A percentile compares a stretch with the other conserved stretches of the same genome.
These are phyloP conservation scores for Leptinotarsa undecemlineata DNA, from an alignment of 1,140 invertebrate species.

Conservation along the genomic window DNA sequence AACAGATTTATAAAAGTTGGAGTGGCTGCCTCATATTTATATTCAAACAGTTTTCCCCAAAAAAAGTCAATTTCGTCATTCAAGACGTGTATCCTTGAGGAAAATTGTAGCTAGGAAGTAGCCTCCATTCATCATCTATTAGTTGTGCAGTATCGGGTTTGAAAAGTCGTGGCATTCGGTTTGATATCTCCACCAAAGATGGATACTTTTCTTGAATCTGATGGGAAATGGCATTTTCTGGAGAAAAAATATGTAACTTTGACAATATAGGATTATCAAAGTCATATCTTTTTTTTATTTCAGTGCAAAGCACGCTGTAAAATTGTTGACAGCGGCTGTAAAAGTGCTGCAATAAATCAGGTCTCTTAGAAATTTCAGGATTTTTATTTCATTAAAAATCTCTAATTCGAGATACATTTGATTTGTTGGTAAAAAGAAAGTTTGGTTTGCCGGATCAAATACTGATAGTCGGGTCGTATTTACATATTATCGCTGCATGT, in stretches of 20 bases:
- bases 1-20: slow-evolving; percentile 13
- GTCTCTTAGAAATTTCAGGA: slow-evolving; percentile 7
- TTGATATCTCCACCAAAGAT: neutral
- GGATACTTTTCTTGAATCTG: slow-evolving; percentile 11
- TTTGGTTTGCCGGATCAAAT: slow-evolving; percentile 12
- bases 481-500: slow-evolving; percentile 2
- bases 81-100: slow-evolving; percentile 1
- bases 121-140: slow-evolving; percentile 19
- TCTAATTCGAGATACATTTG: slow-evolving; percentile 17
- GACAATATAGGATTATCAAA: no score
- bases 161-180: neutral
- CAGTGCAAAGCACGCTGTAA: slow-evolving; percentile 2
- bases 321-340: no score
- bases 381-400: slow-evolving; percentile 17
- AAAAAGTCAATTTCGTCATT: neutral
- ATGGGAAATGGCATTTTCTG: no score
- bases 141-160: slow-evolving; percentile 6
- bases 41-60: neutral
- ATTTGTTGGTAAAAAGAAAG: slow-evolving; percentile 16
- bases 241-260: no score
- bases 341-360: slow-evolving; percentile 16
- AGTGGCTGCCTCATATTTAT: neutral
- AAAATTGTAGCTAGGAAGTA: slow-evolving; percentile 14
- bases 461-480: slow-evolving; percentile 2
- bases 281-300: neutral